Base-by-base conservation (phyloP, 2,797 vertebrate species). In the Sandelia bainsii region DNA sequence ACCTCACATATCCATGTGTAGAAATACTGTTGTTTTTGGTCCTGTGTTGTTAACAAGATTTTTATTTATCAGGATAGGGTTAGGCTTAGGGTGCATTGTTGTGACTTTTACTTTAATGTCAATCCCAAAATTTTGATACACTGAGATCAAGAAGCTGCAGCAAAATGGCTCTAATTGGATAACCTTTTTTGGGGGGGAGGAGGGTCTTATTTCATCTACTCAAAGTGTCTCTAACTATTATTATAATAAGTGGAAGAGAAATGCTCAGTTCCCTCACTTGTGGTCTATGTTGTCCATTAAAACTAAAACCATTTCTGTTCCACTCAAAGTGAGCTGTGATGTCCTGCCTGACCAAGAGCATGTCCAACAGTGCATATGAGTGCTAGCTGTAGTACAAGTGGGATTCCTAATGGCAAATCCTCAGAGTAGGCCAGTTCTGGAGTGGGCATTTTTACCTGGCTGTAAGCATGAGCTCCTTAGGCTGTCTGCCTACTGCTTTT, bases 361-460 rank as follows among this genome's bases (percentile, higher is more conserved):
- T 27, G 50, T 59, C 60, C 52, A 48, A 54, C 48, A 51, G 68
- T 20, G 46, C 12, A 46, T 62, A 37, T 69, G 48, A 72, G 60
- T 74, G 60, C 62, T 54, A 64, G 70, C 69, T 67, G 74, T 48
- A 62, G 46, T 48, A 9, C 14, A 50, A 65, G 48, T 73, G 73
- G 65, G 40, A 48, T 56, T 78, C 64, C 52, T 65, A 39, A 80
- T 70, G 58, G 74, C 44, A 51, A 62, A 69, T 48, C 19, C 19
- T 77, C 69, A 54, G 51, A 69, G 56, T 51, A 51, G 25, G 48
- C 49, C 42, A 63, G 37, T 75, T 75, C 49, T 65, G n/a, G 23
- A 78, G 32, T 23, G 39, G 73, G 63, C 44, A 22, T 56, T 75
- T 70, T 32, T 52, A 80, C 63, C 62, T 75, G 22, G 58, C 54